Percentiles rank a stretch among this genome's conserved stretches.
phyloP scores from a whole-genome alignment of 2,888 invertebrate genomes.

The Melipona bicolor region DNA sequence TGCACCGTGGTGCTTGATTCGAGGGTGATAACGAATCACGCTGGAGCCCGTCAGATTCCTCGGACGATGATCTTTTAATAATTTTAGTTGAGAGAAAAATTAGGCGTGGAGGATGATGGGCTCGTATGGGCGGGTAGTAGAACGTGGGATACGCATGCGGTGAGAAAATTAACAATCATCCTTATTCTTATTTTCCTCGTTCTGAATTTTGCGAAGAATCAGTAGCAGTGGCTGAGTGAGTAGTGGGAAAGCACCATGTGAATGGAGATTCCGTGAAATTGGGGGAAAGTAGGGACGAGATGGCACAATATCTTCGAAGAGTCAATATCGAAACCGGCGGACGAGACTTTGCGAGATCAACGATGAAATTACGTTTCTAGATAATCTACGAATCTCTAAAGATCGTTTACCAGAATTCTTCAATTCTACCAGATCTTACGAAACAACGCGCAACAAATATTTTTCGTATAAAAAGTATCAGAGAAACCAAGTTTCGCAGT shows the following conservation, averaged over 20 bases:
- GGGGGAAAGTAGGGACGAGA: constrained; percentile 40
- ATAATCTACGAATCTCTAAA: not conserved
- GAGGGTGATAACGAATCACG: constrained; percentile 15
- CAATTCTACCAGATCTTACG: not conserved
- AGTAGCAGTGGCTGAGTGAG: not conserved
- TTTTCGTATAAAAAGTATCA: not conserved
- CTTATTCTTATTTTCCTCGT: not conserved
- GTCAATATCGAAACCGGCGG: constrained; percentile 5
- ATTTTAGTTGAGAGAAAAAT: not conserved
- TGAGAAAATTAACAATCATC: constrained; percentile 49
- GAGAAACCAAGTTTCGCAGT: not conserved
- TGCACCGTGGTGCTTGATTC: constrained; percentile 18
- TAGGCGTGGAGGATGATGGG: not conserved
- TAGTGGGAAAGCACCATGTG: constrained; percentile 46
- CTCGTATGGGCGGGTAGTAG: not conserved
- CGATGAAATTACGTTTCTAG: not conserved
- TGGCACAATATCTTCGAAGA: constrained; percentile 15
- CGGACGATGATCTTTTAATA: not conserved
- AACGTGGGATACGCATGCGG: not conserved
- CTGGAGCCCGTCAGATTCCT: not conserved
- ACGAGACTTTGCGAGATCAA: not conserved
- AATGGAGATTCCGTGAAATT: constrained; percentile 41
- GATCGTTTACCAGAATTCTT: too few relatives aligned
- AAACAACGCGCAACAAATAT: not conserved
- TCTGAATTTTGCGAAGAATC: not conserved